phyloP scores from a whole-genome alignment of 2,888 invertebrate species.

The Hyposoter didymator region DNA sequence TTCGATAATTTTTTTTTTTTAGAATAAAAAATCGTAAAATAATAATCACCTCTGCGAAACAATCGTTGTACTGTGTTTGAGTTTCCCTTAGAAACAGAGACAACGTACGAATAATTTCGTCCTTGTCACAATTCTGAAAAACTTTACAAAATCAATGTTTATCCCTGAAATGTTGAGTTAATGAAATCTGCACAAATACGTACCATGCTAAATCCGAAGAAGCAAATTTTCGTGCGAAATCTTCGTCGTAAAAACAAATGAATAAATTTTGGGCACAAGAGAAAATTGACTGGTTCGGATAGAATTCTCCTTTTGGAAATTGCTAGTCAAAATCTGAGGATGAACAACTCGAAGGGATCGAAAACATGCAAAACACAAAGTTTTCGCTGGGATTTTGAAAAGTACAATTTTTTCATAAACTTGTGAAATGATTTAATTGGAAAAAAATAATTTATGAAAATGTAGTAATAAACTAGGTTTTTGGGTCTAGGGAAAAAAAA shows the following conservation, averaged over 20 bases:
- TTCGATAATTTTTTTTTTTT: background rate
- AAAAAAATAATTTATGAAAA: background rate
- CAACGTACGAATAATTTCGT: slow-evolving; percentile 76
- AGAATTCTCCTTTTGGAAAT: background rate
- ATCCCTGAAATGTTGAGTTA: background rate
- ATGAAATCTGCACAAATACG: slow-evolving; percentile 49
- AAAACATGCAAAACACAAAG: background rate
- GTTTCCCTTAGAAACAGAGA: slow-evolving; percentile 76
- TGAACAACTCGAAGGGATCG: background rate
- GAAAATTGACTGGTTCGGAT: background rate
- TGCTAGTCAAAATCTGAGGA: background rate
- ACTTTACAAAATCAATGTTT: slow-evolving; percentile 6
- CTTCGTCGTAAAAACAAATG: slow-evolving; percentile 20
- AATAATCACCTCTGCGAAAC: slow-evolving; percentile 78
- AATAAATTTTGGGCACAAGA: slow-evolving; percentile 6
- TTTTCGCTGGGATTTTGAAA: background rate
- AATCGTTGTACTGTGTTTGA: slow-evolving; percentile 80
- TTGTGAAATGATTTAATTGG: background rate
- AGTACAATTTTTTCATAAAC: background rate
- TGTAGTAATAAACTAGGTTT: no score
- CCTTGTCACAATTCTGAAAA: slow-evolving; percentile 78
- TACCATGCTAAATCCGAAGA: slow-evolving; percentile 62
- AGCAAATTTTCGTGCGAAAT: slow-evolving; percentile 57
- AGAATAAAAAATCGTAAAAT: background rate
- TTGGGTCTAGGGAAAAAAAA: background rate